These are phyloP conservation scores for Lynx canadensis DNA, from an alignment of 2,113 vertebrate genomes.

Conservation along the genomic window DNA sequence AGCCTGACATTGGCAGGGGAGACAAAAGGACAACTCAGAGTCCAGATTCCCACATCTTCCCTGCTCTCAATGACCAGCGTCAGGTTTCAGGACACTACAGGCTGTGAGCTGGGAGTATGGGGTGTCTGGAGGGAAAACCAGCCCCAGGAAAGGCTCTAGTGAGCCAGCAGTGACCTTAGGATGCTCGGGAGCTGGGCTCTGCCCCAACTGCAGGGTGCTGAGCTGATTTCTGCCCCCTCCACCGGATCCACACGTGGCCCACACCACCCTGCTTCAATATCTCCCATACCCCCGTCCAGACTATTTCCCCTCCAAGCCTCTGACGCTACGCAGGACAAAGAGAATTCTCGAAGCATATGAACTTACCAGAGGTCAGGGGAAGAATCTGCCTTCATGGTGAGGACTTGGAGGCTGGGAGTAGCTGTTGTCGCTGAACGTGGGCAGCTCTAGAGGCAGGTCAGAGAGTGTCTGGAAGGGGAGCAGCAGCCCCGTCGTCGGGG, in stretches of 20 bases:
- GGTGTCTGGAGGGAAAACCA: not conserved
- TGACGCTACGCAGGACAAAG: constrained; percentile 55
- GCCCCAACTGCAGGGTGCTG: not conserved
- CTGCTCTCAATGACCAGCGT: not conserved
- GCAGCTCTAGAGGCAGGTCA: constrained; percentile 41
- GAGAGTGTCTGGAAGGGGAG: not conserved
- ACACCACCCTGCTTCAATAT: fast-evolving
- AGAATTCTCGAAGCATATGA: constrained; percentile 50
- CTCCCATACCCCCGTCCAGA: not conserved
- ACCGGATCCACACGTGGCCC: not conserved
- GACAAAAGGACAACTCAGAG: not conserved
- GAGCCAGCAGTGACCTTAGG: not conserved
- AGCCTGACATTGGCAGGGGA: not conserved
- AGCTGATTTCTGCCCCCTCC: not conserved
- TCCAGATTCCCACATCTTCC: not conserved
- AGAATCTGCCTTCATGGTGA: constrained; percentile 62
- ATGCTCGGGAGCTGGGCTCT: not conserved
- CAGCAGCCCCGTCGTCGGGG: not conserved
- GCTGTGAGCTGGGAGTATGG: not conserved
- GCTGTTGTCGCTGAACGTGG: constrained; percentile 45
- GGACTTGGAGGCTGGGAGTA: not conserved
- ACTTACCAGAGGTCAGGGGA: constrained; percentile 83
- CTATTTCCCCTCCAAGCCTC: not conserved
- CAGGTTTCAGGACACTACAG: not conserved
- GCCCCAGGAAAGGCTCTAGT: not conserved